phyloP scores from a whole-genome alignment of 2,797 vertebrate species.

The Acridotheres tristis region DNA sequence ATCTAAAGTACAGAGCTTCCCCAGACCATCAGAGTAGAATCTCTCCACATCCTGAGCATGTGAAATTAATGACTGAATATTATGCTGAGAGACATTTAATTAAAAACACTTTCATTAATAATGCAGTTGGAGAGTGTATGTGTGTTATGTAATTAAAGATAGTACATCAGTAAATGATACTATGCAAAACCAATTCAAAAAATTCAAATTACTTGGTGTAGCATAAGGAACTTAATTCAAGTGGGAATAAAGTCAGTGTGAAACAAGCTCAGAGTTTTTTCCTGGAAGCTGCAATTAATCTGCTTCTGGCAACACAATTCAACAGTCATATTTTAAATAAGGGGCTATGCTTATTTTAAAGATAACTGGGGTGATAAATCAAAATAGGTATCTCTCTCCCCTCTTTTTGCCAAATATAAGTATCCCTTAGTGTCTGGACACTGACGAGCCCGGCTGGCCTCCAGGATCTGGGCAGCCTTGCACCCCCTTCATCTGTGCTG shows the following conservation, averaged over 20 bases:
- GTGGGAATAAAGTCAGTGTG: conserved; percentile 59
- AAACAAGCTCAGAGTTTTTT: conserved; percentile 56
- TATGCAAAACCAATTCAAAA: conserved; percentile 73
- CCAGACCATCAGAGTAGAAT: conserved; percentile 1
- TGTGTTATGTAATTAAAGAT: conserved; percentile 75
- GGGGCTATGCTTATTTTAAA: neutral
- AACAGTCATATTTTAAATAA: neutral
- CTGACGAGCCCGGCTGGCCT: neutral
- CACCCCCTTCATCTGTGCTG: rapidly evolving
- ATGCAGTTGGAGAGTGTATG: conserved; percentile 50
- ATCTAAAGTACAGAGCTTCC: conserved; percentile 46
- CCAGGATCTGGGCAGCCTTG: neutral
- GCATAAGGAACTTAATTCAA: conserved; percentile 66
- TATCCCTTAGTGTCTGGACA: neutral
- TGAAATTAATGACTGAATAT: conserved; percentile 67
- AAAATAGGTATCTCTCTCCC: neutral
- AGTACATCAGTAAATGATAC: conserved; percentile 73
- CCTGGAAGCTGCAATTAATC: conserved; percentile 59
- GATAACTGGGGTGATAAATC: neutral
- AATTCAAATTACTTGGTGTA: conserved; percentile 64
- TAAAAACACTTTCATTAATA: conserved; percentile 68
- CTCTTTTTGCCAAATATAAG: neutral
- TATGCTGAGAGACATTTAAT: conserved; percentile 68
- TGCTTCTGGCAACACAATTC: conserved; percentile 38
- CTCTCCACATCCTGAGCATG: conserved; percentile 24